Percentiles rank a stretch among this genome's conserved stretches.
phyloP scores from a whole-genome alignment of 1,140 invertebrate species.

The Capitella teleta region DNA sequence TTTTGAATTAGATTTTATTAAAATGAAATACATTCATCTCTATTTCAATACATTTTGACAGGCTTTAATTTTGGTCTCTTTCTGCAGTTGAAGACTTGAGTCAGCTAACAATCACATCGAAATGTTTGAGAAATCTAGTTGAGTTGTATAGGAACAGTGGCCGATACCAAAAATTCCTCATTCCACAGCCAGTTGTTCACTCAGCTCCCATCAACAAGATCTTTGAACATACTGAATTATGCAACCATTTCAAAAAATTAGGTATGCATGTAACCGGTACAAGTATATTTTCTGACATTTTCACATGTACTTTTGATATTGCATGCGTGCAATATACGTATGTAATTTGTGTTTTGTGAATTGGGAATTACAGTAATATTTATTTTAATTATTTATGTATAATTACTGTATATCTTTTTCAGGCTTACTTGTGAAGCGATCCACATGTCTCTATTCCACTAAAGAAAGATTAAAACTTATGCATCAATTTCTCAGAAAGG shows the following conservation, averaged over 20 bases:
- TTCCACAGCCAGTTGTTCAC: conserved; percentile 11
- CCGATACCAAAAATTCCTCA: conserved; percentile 2
- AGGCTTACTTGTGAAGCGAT: conserved; percentile 37
- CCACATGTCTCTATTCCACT: conserved; percentile 39
- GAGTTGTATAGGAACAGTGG: conserved; percentile 28
- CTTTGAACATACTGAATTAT: conserved; percentile 18
- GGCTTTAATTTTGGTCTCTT: not conserved
- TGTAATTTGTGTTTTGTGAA: not conserved
- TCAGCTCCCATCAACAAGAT: conserved; percentile 15
- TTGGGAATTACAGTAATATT: not conserved
- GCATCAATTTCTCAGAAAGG: conserved; percentile 15
- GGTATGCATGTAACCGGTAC: conserved; percentile 14
- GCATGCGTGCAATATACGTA: not conserved
- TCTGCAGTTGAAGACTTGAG: conserved; percentile 24
- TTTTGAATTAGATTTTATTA: not conserved
- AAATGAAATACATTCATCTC: not conserved
- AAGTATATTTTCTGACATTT: not conserved
- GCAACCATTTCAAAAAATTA: conserved; percentile 22
- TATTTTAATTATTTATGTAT: not conserved
- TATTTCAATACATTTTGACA: not conserved
- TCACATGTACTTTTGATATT: not conserved
- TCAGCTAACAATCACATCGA: conserved; percentile 34
- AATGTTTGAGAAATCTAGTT: conserved; percentile 33
- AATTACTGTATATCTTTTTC: not conserved
- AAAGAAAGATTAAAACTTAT: conserved; percentile 38